These are phyloP conservation scores for Thunnus albacares DNA, from an alignment of 2,797 vertebrate species.

Conservation along the genomic window DNA sequence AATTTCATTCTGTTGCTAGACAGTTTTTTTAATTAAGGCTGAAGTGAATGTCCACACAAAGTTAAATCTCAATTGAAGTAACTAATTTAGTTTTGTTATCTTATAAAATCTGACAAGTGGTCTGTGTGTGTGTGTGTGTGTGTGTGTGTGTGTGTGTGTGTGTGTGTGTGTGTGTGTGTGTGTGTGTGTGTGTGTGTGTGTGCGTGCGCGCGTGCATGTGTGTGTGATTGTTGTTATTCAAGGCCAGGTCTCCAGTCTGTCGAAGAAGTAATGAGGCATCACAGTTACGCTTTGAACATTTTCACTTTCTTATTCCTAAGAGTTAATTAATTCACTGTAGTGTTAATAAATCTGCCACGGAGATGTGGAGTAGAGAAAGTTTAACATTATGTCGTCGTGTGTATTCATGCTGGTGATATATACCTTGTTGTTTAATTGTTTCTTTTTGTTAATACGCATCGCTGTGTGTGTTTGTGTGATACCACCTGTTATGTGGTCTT, in stretches of 20 bases:
- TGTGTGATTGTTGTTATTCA: constrained; percentile 57
- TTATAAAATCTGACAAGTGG: constrained; percentile 60
- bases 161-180: not conserved
- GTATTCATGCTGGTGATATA: not conserved
- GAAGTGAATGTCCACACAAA: constrained; percentile 67
- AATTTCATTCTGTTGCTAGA: constrained; percentile 34
- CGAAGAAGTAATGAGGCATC: constrained; percentile 62
- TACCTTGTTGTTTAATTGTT: not conserved
- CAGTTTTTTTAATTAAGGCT: constrained; percentile 75
- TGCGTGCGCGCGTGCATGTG: constrained; percentile 6
- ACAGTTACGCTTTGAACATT: constrained; percentile 52
- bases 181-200: not conserved
- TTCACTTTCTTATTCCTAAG: constrained; percentile 33
- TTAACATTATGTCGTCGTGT: not conserved
- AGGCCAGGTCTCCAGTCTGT: constrained; percentile 48
- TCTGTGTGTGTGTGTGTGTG: constrained; percentile 3
- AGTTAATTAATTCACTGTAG: constrained; percentile 56
- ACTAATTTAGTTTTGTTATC: constrained; percentile 68
- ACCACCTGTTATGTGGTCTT: not conserved
- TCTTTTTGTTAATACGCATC: not conserved
- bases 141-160: not conserved
- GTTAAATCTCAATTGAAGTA: constrained; percentile 66
- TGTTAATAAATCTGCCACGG: constrained; percentile 40
- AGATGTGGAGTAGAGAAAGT: constrained; percentile 11
- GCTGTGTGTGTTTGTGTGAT: not conserved